Conservation (phyloP, 2,888 invertebrate species). For the Trilocha varians region DNA sequence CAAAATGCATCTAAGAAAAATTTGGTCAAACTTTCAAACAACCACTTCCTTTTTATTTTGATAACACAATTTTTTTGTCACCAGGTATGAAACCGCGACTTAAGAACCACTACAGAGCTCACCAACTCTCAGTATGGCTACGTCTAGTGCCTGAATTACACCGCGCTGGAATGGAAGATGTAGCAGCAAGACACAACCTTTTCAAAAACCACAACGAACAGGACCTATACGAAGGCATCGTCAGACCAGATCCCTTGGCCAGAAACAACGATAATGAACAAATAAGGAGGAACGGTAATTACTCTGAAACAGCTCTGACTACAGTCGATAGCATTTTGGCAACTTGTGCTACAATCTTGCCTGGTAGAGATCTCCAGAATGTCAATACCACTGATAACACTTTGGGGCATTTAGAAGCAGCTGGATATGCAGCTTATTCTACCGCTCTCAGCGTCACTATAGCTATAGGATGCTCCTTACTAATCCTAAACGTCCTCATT, state of each 20-base stretch:
- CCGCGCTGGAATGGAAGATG: conserved; percentile 91
- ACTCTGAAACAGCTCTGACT: conserved; percentile 76
- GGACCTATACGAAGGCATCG: conserved; percentile 90
- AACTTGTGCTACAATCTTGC: conserved; percentile 79
- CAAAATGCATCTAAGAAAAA: too few species aligned
- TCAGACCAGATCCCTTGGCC: conserved; percentile 87
- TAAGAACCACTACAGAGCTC: conserved; percentile 95
- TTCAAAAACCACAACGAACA: conserved; percentile 92
- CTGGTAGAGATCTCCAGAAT: conserved; percentile 63
- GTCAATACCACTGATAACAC: conserved; percentile 78
- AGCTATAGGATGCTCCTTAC: conserved; percentile 85
- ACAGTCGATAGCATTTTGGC: conserved; percentile 81
- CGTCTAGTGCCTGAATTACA: conserved; percentile 93
- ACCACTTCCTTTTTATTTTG: not conserved
- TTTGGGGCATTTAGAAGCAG: conserved; percentile 84
- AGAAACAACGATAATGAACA: conserved; percentile 76
- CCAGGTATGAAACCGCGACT: conserved; percentile 91
- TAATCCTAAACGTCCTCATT: conserved; percentile 86
- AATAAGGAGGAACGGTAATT: conserved; percentile 64
- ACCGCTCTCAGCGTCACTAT: conserved; percentile 85
- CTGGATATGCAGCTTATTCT: conserved; percentile 83
- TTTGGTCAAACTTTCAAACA: not conserved
- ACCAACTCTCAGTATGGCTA: conserved; percentile 95
- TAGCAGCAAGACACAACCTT: conserved; percentile 88
- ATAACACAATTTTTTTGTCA: conserved; percentile 25